phyloP scores from a whole-genome alignment of 2,797 vertebrate species.

The Florisuga fusca region DNA sequence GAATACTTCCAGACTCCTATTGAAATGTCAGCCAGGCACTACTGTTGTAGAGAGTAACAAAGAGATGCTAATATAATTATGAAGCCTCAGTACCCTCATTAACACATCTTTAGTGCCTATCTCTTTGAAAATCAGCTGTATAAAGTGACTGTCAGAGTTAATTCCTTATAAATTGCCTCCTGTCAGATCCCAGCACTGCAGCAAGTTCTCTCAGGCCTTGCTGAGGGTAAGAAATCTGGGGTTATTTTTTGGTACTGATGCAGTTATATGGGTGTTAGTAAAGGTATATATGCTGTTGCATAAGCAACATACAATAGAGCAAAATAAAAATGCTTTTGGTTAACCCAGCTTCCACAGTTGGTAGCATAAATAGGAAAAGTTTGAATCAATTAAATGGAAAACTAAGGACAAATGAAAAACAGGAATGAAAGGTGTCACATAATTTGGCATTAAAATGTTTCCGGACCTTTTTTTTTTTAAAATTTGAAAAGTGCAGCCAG shows the following conservation, averaged over 20 bases:
- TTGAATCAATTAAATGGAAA: constrained; percentile 13
- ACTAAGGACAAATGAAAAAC: neutral
- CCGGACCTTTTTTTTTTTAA: neutral
- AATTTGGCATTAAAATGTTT: constrained; percentile 38
- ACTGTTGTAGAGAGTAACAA: constrained; percentile 53
- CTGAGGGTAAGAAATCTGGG: neutral
- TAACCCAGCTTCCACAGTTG: neutral
- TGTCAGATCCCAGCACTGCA: constrained; percentile 43
- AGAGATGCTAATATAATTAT: constrained; percentile 71
- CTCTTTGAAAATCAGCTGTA: constrained; percentile 69
- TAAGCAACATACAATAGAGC: neutral
- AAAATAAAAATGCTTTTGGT: constrained; percentile 8
- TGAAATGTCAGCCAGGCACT: constrained; percentile 65
- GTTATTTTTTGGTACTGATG: neutral
- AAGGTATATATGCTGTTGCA: constrained; percentile 19
- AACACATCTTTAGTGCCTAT: constrained; percentile 66
- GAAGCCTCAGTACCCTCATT: constrained; percentile 69
- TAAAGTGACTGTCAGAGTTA: constrained; percentile 63
- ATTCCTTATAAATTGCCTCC: constrained; percentile 69
- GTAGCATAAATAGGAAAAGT: constrained; percentile 13
- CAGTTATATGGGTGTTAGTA: neutral
- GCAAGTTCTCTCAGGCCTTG: constrained; percentile 25
- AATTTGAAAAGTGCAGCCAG: neutral
- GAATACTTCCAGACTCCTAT: constrained; percentile 53
- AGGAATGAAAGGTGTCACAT: constrained; percentile 27